phyloP scores from a whole-genome alignment of 2,888 invertebrate genomes.

The Aporophyla nigra region DNA sequence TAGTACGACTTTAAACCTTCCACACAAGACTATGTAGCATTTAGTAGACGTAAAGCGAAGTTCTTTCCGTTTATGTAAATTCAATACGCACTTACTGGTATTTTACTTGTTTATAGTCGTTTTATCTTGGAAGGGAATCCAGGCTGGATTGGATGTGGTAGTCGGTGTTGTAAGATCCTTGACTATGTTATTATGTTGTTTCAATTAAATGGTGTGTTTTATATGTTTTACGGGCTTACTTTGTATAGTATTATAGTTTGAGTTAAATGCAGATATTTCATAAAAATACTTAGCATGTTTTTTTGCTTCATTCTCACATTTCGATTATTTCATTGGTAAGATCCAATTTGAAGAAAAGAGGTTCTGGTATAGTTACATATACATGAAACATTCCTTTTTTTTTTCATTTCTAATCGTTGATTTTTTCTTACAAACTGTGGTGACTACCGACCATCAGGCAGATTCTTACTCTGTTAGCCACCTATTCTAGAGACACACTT shows the following conservation, averaged over 20 bases:
- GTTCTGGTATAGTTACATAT: not conserved
- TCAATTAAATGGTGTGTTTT: slow-evolving; percentile 8
- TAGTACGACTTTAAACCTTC: slow-evolving; percentile 57
- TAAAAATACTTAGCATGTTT: not conserved
- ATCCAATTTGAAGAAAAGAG: not conserved
- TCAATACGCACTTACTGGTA: slow-evolving; percentile 57
- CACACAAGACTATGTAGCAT: slow-evolving; percentile 45
- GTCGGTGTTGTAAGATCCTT: slow-evolving; percentile 32
- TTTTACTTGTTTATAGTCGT: slow-evolving; percentile 48
- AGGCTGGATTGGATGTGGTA: slow-evolving; percentile 29
- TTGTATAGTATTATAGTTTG: not conserved
- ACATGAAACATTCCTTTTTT: not conserved
- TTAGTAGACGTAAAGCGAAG: slow-evolving; percentile 56
- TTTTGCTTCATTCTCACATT: no score
- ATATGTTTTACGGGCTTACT: not conserved
- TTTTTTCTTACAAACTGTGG: no score
- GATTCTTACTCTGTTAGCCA: no score
- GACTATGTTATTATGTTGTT: slow-evolving; percentile 31
- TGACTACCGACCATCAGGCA: no score
- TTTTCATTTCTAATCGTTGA: not conserved
- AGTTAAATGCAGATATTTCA: not conserved
- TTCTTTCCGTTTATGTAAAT: slow-evolving; percentile 60
- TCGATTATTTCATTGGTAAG: not conserved
- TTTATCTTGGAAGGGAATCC: slow-evolving; percentile 49
- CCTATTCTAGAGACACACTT: no score